Conservation (phyloP, 2,888 invertebrate species). For the Lycaena phlaeas region DNA sequence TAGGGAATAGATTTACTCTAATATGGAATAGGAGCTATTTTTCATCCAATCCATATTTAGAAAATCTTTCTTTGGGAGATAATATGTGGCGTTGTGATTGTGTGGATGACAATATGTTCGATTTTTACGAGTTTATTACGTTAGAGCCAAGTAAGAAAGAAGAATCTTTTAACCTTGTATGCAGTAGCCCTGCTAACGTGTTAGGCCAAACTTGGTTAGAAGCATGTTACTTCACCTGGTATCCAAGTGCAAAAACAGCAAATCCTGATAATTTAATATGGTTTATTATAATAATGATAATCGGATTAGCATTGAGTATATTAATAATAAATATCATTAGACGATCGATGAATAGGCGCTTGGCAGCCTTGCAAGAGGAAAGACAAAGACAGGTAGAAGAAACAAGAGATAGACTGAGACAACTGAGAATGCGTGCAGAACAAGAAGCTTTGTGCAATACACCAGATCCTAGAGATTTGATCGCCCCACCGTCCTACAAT, state of each 20-base stretch:
- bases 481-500: constrained; percentile 82
- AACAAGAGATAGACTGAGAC: constrained; percentile 71
- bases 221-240: constrained; percentile 78
- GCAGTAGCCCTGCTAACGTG: constrained; percentile 75
- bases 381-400: constrained; percentile 71
- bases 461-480: constrained; percentile 78
- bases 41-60: constrained; percentile 70
- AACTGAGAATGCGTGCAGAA: constrained; percentile 63
- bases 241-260: constrained; percentile 44
- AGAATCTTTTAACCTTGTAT: constrained; percentile 69
- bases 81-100: constrained; percentile 88
- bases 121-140: constrained; percentile 75
- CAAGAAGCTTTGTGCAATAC: constrained; percentile 74
- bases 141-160: constrained; percentile 69
- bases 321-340: constrained; percentile 69
- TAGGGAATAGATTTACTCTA: constrained; percentile 80
- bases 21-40: constrained; percentile 75
- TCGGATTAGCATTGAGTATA: constrained; percentile 66
- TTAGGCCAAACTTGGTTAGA: constrained; percentile 79
- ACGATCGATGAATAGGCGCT: constrained; percentile 68
- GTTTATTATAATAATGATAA: constrained; percentile 70
- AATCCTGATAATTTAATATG: constrained; percentile 71
- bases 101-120: constrained; percentile 68
- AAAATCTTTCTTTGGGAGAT: constrained; percentile 75
- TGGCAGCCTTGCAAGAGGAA: constrained; percentile 62